Conservation (phyloP, 2,888 invertebrate species). For the Ellobium chinense region DNA sequence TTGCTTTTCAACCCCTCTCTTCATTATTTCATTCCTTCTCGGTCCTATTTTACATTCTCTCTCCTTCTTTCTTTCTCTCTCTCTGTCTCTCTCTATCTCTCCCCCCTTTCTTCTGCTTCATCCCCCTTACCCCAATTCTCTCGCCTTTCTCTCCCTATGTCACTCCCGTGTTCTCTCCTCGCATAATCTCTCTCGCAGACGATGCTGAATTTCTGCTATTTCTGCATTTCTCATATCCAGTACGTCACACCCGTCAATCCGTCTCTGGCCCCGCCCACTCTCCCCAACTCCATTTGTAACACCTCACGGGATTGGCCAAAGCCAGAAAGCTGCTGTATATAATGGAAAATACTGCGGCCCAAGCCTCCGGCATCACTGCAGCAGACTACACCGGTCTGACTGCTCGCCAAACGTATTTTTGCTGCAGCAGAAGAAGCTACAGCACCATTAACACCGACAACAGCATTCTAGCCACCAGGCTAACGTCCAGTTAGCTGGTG, state of each 20-base stretch:
- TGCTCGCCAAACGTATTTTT: conserved; percentile 2
- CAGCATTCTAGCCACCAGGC: conserved; percentile 5
- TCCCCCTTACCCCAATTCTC: neutral
- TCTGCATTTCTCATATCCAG: neutral
- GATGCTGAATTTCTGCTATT: neutral
- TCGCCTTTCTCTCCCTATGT: neutral
- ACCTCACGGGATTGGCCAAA: neutral
- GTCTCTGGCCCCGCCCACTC: neutral
- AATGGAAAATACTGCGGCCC: neutral
- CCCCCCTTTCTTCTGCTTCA: neutral
- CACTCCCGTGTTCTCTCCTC: neutral
- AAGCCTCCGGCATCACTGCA: neutral
- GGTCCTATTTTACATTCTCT: neutral
- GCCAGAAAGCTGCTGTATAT: neutral
- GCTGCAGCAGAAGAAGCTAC: neutral
- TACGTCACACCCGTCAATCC: neutral
- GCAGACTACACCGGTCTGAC: conserved; percentile 33
- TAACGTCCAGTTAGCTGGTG: conserved; percentile 27
- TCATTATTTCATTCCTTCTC: neutral
- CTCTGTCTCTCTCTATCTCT: neutral
- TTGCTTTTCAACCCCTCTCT: neutral
- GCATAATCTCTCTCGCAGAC: neutral
- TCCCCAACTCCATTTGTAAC: neutral
- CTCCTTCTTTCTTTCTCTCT: neutral
- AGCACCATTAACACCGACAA: neutral